A percentile compares a stretch with the other conserved stretches of the same genome.
Conservation (phyloP, 2,797 vertebrate genomes). For the Tragopan temminckii region DNA sequence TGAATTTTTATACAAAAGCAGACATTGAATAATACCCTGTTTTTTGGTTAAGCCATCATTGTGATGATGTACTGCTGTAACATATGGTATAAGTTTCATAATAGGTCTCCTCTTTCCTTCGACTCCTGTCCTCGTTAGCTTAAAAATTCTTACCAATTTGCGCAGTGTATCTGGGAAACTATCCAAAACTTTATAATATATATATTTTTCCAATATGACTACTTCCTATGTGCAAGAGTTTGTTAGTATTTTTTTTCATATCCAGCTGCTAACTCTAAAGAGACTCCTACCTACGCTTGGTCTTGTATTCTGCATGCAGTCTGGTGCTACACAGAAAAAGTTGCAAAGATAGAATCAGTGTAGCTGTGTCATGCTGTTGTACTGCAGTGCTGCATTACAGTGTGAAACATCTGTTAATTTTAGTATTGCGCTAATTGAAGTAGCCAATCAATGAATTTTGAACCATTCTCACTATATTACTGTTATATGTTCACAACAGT, state of each 20-base stretch:
- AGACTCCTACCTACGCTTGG: neutral
- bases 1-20: neutral
- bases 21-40: neutral
- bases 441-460: neutral
- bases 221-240: neutral
- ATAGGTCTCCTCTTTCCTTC: neutral
- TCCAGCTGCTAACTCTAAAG: constrained; percentile 2
- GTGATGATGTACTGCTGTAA: neutral
- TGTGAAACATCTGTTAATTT: constrained; percentile 12
- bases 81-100: neutral
- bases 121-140: neutral
- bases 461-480: neutral
- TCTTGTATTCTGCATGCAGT: neutral
- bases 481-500: neutral
- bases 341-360: neutral
- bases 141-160: constrained; percentile 26
- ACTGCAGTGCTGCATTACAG: neutral
- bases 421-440: neutral
- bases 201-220: constrained; percentile 10
- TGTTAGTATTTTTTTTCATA: constrained; percentile 1
- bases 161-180: constrained; percentile 15
- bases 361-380: constrained; percentile 1
- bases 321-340: neutral
- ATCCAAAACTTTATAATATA: constrained; percentile 31
- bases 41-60: neutral